These are phyloP conservation scores for Caloenas nicobarica DNA, from an alignment of 2,113 vertebrate species.

Conservation along the genomic window DNA sequence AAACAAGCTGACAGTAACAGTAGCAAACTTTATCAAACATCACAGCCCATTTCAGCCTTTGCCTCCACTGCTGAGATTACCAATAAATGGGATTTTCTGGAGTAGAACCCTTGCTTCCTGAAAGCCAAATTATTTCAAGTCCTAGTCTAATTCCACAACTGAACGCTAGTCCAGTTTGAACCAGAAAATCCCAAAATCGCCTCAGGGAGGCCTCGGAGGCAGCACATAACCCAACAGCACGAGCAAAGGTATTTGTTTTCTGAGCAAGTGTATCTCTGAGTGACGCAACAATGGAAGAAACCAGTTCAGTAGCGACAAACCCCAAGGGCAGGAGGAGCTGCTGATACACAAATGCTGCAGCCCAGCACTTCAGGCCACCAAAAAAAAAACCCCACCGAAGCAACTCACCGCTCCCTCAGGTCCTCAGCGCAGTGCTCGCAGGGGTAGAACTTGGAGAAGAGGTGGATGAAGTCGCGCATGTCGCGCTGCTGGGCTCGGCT, in stretches of 20 bases:
- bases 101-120: background rate
- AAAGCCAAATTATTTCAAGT: background rate
- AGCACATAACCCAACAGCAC: background rate
- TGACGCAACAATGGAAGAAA: conserved; percentile 5
- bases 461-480: conserved; percentile 90
- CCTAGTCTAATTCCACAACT: background rate
- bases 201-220: background rate
- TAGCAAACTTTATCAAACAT: background rate
- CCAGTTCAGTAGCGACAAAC: background rate
- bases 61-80: background rate
- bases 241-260: background rate
- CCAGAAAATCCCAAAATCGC: fast-evolving
- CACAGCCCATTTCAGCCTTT: background rate
- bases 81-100: background rate
- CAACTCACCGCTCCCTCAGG: conserved; percentile 82
- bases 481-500: conserved; percentile 83
- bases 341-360: background rate
- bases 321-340: background rate
- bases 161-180: background rate
- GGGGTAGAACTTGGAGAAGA: conserved; percentile 96
- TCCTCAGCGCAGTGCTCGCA: conserved; percentile 96
- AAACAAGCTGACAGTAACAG: background rate
- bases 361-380: background rate
- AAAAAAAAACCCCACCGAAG: fast-evolving
- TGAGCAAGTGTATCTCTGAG: background rate